A percentile compares a stretch with the other conserved stretches of the same genome.
Conservation (phyloP, 2,888 invertebrate species). For the Phanerotoma sp. region DNA sequence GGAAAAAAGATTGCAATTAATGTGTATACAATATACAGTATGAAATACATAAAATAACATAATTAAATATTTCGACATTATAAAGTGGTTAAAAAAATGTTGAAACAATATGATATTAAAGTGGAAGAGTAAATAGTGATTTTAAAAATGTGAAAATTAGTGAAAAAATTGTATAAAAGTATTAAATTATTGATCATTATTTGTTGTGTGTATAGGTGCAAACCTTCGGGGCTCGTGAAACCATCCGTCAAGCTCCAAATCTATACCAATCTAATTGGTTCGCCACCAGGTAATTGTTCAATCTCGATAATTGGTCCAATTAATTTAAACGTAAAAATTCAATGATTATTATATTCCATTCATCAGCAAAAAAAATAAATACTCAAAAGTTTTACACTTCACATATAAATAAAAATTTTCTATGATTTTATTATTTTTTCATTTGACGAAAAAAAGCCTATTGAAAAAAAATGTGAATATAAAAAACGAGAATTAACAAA, state of each 20-base stretch:
- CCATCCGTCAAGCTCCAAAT: slow-evolving; percentile 39
- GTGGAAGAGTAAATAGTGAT: no score
- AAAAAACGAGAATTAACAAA: slow-evolving; percentile 17
- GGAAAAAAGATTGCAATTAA: no score
- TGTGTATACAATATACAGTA: no score
- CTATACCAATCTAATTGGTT: slow-evolving; percentile 52
- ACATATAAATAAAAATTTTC: slow-evolving; percentile 1
- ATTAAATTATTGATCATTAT: not conserved
- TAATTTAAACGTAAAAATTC: slow-evolving; percentile 52
- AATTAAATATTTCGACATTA: no score
- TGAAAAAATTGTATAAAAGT: not conserved
- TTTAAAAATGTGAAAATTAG: no score
- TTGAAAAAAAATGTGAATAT: not conserved
- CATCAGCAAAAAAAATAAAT: slow-evolving; percentile 9
- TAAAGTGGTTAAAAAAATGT: no score
- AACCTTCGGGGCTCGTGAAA: slow-evolving; percentile 14
- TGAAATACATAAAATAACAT: no score
- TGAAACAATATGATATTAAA: no score
- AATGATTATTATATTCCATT: slow-evolving; percentile 44
- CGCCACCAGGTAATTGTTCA: slow-evolving; percentile 52
- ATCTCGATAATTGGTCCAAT: slow-evolving; percentile 55
- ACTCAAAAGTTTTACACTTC: not conserved
- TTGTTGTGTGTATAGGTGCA: not conserved
- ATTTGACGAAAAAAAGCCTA: not conserved
- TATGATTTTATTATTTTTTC: slow-evolving; percentile 7